Percentiles rank a stretch among this genome's conserved stretches.
phyloP scores from a whole-genome alignment of 2,888 invertebrate genomes.

The Lasiommata megera region DNA sequence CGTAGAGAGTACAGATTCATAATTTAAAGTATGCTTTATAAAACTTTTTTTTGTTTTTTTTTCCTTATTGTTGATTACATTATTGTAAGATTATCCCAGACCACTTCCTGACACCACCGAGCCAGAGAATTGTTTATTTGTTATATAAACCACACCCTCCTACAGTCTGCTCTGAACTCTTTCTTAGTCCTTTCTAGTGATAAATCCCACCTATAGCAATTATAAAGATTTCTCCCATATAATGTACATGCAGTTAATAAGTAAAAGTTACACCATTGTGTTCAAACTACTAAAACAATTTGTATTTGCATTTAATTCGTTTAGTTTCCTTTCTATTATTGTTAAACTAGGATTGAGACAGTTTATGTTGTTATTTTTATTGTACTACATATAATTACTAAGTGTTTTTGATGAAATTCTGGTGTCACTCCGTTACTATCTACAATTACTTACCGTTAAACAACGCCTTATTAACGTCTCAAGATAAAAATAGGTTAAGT shows the following conservation, averaged over 20 bases:
- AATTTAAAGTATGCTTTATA: background rate
- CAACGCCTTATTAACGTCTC: conserved; percentile 45
- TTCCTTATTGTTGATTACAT: background rate
- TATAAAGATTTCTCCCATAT: conserved; percentile 49
- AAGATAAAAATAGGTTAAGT: conserved; percentile 42
- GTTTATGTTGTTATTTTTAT: conserved; percentile 50
- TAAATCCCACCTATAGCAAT: conserved; percentile 60
- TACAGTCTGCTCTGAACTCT: conserved; percentile 50
- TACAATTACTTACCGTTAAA: conserved; percentile 37
- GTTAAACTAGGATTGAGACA: conserved; percentile 42
- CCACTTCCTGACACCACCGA: background rate
- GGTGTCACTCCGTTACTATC: conserved; percentile 44
- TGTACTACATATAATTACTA: conserved; percentile 50
- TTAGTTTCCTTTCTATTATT: conserved; percentile 38
- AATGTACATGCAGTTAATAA: conserved; percentile 36
- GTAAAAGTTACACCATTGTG: conserved; percentile 49
- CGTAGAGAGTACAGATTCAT: background rate
- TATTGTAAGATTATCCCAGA: too few species aligned
- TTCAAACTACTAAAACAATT: conserved; percentile 43
- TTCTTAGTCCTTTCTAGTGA: conserved; percentile 51
- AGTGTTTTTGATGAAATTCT: conserved; percentile 45
- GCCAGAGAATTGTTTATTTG: background rate
- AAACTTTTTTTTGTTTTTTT: background rate
- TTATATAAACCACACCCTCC: conserved; percentile 39
- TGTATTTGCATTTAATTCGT: conserved; percentile 53